phyloP scores from a whole-genome alignment of 2,113 vertebrate species.

The Syngnathoides biaculeatus region DNA sequence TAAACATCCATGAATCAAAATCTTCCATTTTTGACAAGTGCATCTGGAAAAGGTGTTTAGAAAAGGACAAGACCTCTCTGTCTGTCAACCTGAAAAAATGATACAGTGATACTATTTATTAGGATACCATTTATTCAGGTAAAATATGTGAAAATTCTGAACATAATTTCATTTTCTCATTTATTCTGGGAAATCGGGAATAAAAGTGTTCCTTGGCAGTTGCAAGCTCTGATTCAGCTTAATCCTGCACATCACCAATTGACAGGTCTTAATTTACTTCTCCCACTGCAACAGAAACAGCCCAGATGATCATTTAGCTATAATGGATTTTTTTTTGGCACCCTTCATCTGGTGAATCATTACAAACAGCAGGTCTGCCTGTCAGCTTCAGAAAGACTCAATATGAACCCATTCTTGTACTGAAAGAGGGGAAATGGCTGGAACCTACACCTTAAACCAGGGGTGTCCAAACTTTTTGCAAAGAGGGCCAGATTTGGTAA shows the following conservation, averaged over 20 bases:
- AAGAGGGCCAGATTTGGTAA: too few relatives aligned
- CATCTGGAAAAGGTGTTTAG: not conserved
- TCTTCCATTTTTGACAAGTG: not conserved
- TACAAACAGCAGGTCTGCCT: not conserved
- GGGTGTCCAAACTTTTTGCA: too few relatives aligned
- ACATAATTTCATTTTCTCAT: not conserved
- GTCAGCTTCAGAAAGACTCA: not conserved
- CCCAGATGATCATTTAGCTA: not conserved
- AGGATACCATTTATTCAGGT: too few relatives aligned
- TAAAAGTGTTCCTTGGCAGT: not conserved
- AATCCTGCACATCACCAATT: not conserved
- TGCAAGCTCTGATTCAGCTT: not conserved
- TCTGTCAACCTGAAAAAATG: too few relatives aligned
- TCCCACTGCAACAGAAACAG: not conserved
- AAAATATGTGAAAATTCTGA: not conserved
- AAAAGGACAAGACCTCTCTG: not conserved
- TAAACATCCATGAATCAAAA: not conserved
- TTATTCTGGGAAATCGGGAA: not conserved
- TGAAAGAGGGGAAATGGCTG: not conserved
- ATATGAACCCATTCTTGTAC: not conserved
- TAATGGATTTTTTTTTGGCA: slow-evolving; percentile 4
- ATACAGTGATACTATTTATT: too few relatives aligned
- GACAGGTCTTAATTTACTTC: not conserved
- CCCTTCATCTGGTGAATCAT: not conserved
- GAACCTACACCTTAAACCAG: not conserved